Evolutionary conservation across 2,888 invertebrate species (phyloP).

Genomic region (Drosophila anomalata): DNA sequence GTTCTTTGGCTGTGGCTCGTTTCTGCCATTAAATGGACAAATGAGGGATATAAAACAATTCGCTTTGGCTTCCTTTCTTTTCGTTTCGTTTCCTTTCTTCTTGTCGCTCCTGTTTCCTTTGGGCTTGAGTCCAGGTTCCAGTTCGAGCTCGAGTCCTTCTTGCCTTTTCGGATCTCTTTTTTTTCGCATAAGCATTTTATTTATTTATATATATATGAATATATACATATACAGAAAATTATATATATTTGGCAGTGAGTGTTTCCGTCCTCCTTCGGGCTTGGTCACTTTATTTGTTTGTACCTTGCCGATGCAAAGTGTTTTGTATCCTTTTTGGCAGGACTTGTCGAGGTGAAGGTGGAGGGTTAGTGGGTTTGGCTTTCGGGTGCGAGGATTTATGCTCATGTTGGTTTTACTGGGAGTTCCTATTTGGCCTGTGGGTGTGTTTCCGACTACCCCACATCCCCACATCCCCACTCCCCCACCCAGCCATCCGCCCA

Average conservation of each 20-base stretch:
- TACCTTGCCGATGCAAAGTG: constrained; percentile 72
- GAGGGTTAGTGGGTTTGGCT: constrained; percentile 62
- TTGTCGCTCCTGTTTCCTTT: constrained; percentile 45
- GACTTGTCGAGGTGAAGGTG: constrained; percentile 6
- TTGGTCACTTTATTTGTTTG: constrained; percentile 75
- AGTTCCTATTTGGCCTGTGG: constrained; percentile 60
- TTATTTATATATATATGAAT: constrained; percentile 55
- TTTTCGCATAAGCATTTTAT: constrained; percentile 69
- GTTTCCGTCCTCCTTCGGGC: constrained; percentile 67
- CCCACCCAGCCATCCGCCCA: constrained; percentile 51
- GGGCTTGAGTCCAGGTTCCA: background rate
- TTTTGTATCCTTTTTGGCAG: constrained; percentile 61
- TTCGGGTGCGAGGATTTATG: constrained; percentile 66
- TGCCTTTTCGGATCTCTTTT: constrained; percentile 31
- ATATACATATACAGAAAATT: constrained; percentile 1
- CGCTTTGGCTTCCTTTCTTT: constrained; percentile 79
- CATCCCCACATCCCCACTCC: constrained; percentile 42
- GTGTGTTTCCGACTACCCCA: constrained; percentile 50
- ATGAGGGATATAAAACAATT: constrained; percentile 83
- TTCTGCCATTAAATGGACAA: constrained; percentile 82
- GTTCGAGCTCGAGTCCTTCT: constrained; percentile 19
- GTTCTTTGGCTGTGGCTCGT: constrained; percentile 66
- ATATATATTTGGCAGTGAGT: constrained; percentile 2
- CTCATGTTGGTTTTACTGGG: constrained; percentile 53
- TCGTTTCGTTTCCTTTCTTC: constrained; percentile 50